These are phyloP conservation scores for Ormyrus pomaceus DNA, from an alignment of 2,888 invertebrate species.

Conservation along the genomic window DNA sequence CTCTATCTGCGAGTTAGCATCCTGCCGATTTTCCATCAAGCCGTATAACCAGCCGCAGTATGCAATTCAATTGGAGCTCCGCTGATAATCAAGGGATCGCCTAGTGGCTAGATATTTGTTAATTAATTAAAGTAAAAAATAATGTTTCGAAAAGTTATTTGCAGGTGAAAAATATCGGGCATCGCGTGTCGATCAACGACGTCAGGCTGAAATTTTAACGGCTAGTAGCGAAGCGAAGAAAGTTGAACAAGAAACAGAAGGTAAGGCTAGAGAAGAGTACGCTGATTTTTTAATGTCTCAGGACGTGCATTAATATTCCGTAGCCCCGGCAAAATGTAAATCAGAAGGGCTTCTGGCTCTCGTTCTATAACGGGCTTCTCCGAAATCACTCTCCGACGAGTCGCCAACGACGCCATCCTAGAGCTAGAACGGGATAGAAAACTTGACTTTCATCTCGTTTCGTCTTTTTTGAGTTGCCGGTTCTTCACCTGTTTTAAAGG, in stretches of 20 bases:
- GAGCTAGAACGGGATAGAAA: background rate
- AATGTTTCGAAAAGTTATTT: conserved; percentile 8
- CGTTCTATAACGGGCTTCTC: conserved; percentile 29
- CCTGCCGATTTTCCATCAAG: conserved; percentile 26
- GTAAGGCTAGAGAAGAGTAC: conserved; percentile 28
- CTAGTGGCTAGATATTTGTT: background rate
- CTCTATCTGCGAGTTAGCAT: conserved; percentile 29
- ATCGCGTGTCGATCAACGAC: conserved; percentile 7
- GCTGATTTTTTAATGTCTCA: conserved; percentile 63
- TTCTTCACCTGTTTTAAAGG: conserved; percentile 31
- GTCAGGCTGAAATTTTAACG: conserved; percentile 19
- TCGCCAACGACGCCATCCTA: background rate
- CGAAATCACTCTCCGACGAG: background rate
- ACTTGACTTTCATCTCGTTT: conserved; percentile 25
- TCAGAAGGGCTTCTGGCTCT: conserved; percentile 57
- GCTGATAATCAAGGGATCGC: too few species aligned
- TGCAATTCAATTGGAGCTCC: too few species aligned
- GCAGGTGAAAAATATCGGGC: background rate
- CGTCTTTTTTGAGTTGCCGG: conserved; percentile 16
- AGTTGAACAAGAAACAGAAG: conserved; percentile 10
- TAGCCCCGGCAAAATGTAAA: conserved; percentile 62
- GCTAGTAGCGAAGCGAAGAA: background rate
- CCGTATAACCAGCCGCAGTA: background rate
- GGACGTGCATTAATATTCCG: conserved; percentile 62
- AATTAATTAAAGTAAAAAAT: background rate